These are phyloP conservation scores for Drosophila pandora DNA, from an alignment of 1,140 invertebrate genomes.

Conservation along the genomic window DNA sequence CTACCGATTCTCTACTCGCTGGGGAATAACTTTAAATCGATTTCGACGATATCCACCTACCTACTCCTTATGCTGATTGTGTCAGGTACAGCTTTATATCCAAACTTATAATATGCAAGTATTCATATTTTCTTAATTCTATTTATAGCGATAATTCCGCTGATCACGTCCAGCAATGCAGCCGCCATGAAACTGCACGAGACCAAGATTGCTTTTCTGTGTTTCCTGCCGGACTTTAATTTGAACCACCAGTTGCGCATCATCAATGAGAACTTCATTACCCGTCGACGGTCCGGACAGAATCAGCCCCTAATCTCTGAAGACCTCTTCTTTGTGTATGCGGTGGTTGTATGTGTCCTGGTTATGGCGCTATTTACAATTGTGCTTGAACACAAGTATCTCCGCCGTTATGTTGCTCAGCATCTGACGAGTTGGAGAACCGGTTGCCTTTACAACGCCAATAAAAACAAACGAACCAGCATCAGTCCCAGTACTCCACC, in stretches of 20 bases:
- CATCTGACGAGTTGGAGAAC: conserved; percentile 6
- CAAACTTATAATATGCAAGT: neutral
- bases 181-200: conserved; percentile 68
- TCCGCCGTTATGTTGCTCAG: conserved; percentile 20
- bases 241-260: conserved; percentile 77
- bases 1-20: conserved; percentile 74
- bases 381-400: conserved; percentile 68
- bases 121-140: neutral
- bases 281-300: conserved; percentile 16
- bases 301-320: conserved; percentile 11
- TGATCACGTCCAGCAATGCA: conserved; percentile 69
- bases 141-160: conserved; percentile 62
- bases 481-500: neutral
- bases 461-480: conserved; percentile 2
- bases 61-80: conserved; percentile 74
- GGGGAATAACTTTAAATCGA: conserved; percentile 72
- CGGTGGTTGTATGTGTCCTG: conserved; percentile 34
- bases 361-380: conserved; percentile 64
- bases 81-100: conserved; percentile 54
- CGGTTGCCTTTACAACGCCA: conserved; percentile 10
- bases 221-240: conserved; percentile 78
- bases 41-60: conserved; percentile 79
- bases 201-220: conserved; percentile 63
- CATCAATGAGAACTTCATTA: conserved; percentile 77
- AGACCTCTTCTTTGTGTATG: conserved; percentile 63